phyloP scores from a whole-genome alignment of 2,113 vertebrate genomes.

The Tursiops truncatus region DNA sequence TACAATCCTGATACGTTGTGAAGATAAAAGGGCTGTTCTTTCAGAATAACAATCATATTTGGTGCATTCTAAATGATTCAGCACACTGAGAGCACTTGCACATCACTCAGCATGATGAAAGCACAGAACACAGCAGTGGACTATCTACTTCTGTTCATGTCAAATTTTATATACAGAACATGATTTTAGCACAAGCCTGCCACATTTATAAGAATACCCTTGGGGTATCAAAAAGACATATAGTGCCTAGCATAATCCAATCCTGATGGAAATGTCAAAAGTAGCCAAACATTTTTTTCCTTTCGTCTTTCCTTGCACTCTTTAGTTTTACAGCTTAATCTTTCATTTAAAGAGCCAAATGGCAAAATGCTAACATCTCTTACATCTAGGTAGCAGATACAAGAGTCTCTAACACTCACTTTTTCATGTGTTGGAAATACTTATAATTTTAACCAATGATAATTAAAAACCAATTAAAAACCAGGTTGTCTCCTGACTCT shows the following conservation, averaged over 20 bases:
- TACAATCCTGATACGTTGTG: background rate
- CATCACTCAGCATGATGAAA: background rate
- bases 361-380: background rate
- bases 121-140: background rate
- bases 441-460: slow-evolving; percentile 23
- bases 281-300: background rate
- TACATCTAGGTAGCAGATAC: background rate
- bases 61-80: background rate
- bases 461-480: background rate
- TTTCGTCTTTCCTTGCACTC: background rate
- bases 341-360: slow-evolving; percentile 19
- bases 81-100: background rate
- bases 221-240: background rate
- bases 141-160: background rate
- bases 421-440: background rate
- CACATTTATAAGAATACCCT: background rate
- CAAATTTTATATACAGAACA: background rate
- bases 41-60: background rate
- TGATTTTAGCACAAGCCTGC: background rate
- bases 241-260: background rate
- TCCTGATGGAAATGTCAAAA: background rate
- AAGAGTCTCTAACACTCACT: background rate
- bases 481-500: background rate
- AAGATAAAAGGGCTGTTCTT: slow-evolving; percentile 6
- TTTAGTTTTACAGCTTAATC: background rate